Percentiles rank a stretch among this genome's conserved stretches.
These are phyloP conservation scores for Equus quagga DNA, from an alignment of 2,113 vertebrate genomes.

Conservation along the genomic window DNA sequence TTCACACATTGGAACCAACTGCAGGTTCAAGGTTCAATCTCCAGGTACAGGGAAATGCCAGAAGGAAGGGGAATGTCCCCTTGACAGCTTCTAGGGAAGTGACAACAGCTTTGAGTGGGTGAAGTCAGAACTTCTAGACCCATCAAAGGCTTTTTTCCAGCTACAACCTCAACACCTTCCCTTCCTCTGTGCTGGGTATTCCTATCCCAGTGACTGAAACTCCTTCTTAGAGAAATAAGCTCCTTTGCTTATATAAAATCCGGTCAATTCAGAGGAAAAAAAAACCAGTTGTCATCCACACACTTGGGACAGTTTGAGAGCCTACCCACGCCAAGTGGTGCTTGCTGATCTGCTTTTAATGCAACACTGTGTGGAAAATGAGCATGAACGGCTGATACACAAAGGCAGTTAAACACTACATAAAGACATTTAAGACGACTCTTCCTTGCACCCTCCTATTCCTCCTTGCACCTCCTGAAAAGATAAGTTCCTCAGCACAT, in stretches of 20 bases:
- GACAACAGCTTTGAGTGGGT: neutral
- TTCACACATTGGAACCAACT: neutral
- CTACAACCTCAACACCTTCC: neutral
- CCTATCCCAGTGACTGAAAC: neutral
- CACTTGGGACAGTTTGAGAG: neutral
- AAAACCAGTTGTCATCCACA: neutral
- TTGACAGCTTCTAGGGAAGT: neutral
- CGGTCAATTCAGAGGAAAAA: neutral
- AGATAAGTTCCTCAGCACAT: neutral
- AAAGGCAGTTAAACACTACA: neutral
- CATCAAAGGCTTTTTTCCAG: neutral
- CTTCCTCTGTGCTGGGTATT: neutral
- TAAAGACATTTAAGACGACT: neutral
- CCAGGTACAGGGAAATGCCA: slow-evolving; percentile 48
- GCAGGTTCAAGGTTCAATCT: neutral
- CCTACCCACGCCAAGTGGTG: neutral
- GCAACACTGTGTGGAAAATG: neutral
- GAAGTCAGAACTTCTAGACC: slow-evolving; percentile 10
- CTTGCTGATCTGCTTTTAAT: neutral
- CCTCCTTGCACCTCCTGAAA: no score
- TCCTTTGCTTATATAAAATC: neutral
- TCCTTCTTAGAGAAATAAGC: slow-evolving; percentile 34
- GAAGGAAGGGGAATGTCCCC: neutral
- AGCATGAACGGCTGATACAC: accelerated
- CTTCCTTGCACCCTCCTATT: no score